These are phyloP conservation scores for Discoglossus pictus DNA, from an alignment of 2,797 vertebrate genomes.

Conservation along the genomic window DNA sequence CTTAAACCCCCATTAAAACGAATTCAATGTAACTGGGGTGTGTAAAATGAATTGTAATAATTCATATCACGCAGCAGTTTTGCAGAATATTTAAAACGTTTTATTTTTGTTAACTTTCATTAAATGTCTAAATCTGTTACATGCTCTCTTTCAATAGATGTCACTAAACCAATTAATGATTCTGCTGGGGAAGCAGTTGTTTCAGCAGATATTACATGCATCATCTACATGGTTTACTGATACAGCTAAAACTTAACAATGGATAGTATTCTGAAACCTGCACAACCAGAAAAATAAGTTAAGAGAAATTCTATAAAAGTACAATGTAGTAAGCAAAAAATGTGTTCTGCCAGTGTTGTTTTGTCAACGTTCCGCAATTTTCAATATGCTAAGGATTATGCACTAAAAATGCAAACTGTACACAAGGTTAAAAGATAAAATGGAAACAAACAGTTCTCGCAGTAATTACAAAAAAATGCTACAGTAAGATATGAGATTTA, in stretches of 20 bases:
- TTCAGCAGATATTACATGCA: conserved; percentile 46
- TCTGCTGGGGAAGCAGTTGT: conserved; percentile 43
- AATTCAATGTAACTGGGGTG: too few relatives aligned
- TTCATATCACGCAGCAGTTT: conserved; percentile 16
- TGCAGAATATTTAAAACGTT: conserved; percentile 40
- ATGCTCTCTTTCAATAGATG: conserved; percentile 43
- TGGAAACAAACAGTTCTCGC: not conserved
- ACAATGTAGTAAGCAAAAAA: conserved; percentile 33
- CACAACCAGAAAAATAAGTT: conserved; percentile 35
- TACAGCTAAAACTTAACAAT: conserved; percentile 51
- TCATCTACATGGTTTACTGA: conserved; percentile 47
- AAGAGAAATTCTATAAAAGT: conserved; percentile 28
- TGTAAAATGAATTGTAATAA: too few relatives aligned
- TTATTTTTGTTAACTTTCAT: conserved; percentile 28
- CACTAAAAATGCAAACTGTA: not conserved
- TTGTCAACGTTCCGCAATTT: not conserved
- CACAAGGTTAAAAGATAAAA: not conserved
- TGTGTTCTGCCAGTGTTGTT: not conserved
- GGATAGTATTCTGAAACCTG: conserved; percentile 38
- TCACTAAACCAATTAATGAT: conserved; percentile 51
- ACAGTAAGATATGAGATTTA: too few relatives aligned
- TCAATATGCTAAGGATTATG: not conserved
- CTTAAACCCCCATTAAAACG: too few relatives aligned
- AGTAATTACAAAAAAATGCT: too few relatives aligned
- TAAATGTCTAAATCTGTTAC: conserved; percentile 29